A percentile compares a stretch with the other conserved stretches of the same genome.
Evolutionary conservation across 2,113 vertebrate genomes (phyloP).

Genomic region (Jacana jacana): DNA sequence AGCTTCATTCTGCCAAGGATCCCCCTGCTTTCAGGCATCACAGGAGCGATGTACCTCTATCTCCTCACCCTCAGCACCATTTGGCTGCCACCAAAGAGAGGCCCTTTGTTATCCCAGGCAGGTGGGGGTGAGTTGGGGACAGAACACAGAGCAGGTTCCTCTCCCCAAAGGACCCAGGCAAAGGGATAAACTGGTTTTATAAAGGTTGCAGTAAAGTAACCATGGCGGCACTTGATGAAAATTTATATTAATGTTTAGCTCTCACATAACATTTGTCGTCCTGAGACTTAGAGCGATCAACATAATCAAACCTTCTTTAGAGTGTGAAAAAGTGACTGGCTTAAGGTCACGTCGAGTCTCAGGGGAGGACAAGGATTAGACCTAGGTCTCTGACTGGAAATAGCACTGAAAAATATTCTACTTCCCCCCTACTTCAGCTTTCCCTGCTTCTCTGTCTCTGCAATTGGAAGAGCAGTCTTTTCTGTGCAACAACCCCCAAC

Average conservation of each 20-base stretch:
- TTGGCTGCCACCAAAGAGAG: fast-evolving
- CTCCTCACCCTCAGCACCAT: not conserved
- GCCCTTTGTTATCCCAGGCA: not conserved
- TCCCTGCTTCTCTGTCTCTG: not conserved
- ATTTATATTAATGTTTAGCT: not conserved
- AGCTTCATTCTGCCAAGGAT: not conserved
- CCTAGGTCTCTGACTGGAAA: not conserved
- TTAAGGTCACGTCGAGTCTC: not conserved
- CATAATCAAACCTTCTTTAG: not conserved
- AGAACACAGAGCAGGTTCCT: not conserved
- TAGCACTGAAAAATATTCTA: not conserved
- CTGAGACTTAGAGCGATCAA: not conserved
- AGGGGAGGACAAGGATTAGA: not conserved
- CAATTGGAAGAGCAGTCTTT: not conserved
- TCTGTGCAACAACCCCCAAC: not conserved
- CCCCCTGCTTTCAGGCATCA: not conserved
- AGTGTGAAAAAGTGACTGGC: not conserved
- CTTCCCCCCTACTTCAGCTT: not conserved
- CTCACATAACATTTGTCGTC: not conserved
- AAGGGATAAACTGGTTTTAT: too few species aligned
- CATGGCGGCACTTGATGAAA: not conserved
- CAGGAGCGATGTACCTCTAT: not conserved
- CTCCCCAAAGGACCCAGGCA: not conserved
- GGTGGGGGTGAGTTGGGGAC: fast-evolving
- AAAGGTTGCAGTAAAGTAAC: not conserved